These are phyloP conservation scores for Ammodytes dubius DNA, from an alignment of 2,113 vertebrate genomes.

Conservation along the genomic window DNA sequence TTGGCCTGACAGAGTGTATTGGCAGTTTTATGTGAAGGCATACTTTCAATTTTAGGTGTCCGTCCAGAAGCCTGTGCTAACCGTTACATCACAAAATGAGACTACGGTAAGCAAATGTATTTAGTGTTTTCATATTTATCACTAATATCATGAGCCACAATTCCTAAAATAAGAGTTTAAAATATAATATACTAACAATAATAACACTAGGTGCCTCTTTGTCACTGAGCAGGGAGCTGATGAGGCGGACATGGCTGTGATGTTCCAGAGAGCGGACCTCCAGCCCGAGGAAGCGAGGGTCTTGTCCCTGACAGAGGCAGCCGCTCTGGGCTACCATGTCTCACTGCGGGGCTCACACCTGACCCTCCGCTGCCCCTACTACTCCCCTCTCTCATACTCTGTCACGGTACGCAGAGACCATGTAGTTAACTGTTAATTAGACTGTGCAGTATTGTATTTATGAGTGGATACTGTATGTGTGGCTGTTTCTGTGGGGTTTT, in stretches of 20 bases:
- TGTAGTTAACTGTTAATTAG: not conserved
- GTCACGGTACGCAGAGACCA: slow-evolving; percentile 36
- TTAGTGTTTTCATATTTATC: too few relatives aligned
- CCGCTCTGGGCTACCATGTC: slow-evolving; percentile 57
- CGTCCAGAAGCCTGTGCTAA: slow-evolving; percentile 21
- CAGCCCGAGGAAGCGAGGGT: not conserved
- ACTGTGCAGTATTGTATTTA: not conserved
- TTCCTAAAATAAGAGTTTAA: not conserved
- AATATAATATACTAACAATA: too few relatives aligned
- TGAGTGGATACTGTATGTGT: not conserved
- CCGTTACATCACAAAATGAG: not conserved
- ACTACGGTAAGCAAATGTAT: not conserved
- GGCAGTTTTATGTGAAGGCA: not conserved
- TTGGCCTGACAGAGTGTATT: not conserved
- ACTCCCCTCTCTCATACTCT: slow-evolving; percentile 53
- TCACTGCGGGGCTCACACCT: slow-evolving; percentile 33
- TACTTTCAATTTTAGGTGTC: slow-evolving; percentile 56
- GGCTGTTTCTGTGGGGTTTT: not conserved
- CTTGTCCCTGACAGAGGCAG: slow-evolving; percentile 24
- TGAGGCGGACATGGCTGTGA: slow-evolving; percentile 33
- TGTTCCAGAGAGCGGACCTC: slow-evolving; percentile 37
- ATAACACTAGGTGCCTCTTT: not conserved
- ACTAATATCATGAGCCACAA: not conserved
- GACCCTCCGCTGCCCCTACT: slow-evolving; percentile 59
- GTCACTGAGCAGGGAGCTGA: slow-evolving; percentile 13